Evolutionary conservation across 2,797 vertebrate genomes (phyloP).

Genomic region (Decapterus maruadsi): DNA sequence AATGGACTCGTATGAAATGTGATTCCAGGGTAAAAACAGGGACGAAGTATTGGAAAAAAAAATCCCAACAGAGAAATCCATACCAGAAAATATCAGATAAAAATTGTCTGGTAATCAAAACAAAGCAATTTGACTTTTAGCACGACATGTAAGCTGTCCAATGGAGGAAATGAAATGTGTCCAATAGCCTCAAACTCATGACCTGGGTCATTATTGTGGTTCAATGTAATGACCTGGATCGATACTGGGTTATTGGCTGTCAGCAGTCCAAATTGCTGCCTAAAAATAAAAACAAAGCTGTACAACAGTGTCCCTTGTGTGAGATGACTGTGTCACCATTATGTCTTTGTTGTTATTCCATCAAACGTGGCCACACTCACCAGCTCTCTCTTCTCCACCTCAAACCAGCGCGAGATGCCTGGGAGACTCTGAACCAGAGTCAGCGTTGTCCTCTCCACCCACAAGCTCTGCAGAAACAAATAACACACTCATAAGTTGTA

Average conservation of each 20-base stretch:
- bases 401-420: constrained; percentile 99
- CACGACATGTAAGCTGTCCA: constrained; percentile 17
- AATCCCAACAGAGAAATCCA: constrained; percentile 1
- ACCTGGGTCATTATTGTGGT: constrained; percentile 41
- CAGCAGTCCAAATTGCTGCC: constrained; percentile 36
- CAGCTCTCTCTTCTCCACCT: constrained; percentile 98
- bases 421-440: constrained; percentile 98
- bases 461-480: constrained; percentile 90
- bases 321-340: not conserved
- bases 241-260: constrained; percentile 45
- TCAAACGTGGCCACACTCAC: constrained; percentile 83
- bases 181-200: constrained; percentile 50
- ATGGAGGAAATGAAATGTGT: constrained; percentile 32
- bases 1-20: constrained; percentile 11
- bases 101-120: constrained; percentile 38
- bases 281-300: constrained; percentile 24
- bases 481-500: constrained; percentile 16
- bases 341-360: constrained; percentile 24
- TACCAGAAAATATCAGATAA: not conserved
- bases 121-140: constrained; percentile 17
- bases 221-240: constrained; percentile 54
- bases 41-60: not conserved
- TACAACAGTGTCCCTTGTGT: constrained; percentile 21
- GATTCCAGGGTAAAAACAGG: constrained; percentile 20
- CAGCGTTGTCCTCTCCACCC: constrained; percentile 97